phyloP scores from a whole-genome alignment of 2,888 invertebrate species.

The Epiperipatus broadwayi region DNA sequence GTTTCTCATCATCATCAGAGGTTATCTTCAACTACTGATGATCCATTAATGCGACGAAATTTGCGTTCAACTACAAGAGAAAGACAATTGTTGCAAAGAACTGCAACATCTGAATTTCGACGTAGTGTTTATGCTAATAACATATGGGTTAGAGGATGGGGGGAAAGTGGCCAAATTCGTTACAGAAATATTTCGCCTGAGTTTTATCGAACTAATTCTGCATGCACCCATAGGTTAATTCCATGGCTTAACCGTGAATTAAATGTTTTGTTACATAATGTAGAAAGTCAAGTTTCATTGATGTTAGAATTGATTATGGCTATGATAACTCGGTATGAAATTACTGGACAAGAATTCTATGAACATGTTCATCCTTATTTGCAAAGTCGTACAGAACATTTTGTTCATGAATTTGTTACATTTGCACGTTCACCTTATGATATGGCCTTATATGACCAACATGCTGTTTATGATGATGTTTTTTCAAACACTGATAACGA shows the following conservation, averaged over 20 bases:
- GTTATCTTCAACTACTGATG: too few relatives aligned
- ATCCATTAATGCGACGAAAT: too few relatives aligned
- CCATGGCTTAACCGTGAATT: constrained; percentile 77
- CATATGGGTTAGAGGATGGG: constrained; percentile 49
- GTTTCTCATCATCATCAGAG: background rate
- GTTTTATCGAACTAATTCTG: constrained; percentile 39
- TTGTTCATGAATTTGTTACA: constrained; percentile 66
- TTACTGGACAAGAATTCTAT: constrained; percentile 41
- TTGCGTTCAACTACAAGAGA: background rate
- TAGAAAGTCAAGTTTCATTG: constrained; percentile 29
- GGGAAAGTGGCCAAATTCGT: constrained; percentile 44
- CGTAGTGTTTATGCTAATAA: constrained; percentile 53
- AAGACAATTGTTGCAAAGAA: constrained; percentile 31
- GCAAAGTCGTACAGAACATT: constrained; percentile 54
- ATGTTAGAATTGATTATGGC: constrained; percentile 49
- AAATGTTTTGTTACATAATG: constrained; percentile 41
- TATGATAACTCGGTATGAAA: constrained; percentile 29
- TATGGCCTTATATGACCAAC: constrained; percentile 43
- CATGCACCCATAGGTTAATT: constrained; percentile 57
- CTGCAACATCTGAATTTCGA: constrained; percentile 31
- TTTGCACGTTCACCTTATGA: constrained; percentile 72
- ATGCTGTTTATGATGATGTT: constrained; percentile 26
- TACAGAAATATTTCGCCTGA: constrained; percentile 50
- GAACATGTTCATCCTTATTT: constrained; percentile 47
- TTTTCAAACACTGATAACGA: background rate